A percentile compares a stretch with the other conserved stretches of the same genome.
phyloP scores from a whole-genome alignment of 2,888 invertebrate genomes.

The Eristalis arbustorum region DNA sequence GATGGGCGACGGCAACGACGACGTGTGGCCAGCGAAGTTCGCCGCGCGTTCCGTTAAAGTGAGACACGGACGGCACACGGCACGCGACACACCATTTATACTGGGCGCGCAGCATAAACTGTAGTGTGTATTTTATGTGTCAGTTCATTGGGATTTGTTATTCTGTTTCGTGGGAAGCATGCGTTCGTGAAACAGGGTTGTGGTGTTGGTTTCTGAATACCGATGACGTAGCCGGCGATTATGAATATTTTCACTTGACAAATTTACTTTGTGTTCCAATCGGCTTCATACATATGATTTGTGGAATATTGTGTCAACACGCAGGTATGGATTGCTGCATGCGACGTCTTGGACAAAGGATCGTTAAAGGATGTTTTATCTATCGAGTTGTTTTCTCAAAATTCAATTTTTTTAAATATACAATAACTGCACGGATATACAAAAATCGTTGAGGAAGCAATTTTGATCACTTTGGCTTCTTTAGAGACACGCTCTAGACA shows the following conservation, averaged over 20 bases:
- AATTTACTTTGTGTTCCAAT: background rate
- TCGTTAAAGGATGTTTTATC: too few relatives aligned
- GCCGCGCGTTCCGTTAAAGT: slow-evolving; percentile 47
- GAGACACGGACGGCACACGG: slow-evolving; percentile 70
- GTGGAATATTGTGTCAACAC: too few relatives aligned
- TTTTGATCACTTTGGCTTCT: too few relatives aligned
- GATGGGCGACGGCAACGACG: background rate
- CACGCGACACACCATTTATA: slow-evolving; percentile 68
- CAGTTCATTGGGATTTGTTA: background rate
- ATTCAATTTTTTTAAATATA: too few relatives aligned
- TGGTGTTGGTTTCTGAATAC: background rate
- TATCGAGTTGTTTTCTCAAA: too few relatives aligned
- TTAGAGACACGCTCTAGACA: too few relatives aligned
- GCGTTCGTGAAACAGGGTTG: background rate
- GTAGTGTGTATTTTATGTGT: background rate
- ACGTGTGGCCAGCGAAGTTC: slow-evolving; percentile 31
- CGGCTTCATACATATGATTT: background rate
- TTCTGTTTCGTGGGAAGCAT: background rate
- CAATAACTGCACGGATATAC: too few relatives aligned
- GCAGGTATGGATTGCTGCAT: too few relatives aligned
- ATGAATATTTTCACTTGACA: background rate
- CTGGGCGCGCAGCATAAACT: slow-evolving; percentile 51
- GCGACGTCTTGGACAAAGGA: too few relatives aligned
- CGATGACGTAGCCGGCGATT: background rate
- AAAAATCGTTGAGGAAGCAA: too few relatives aligned